Evolutionary conservation across 2,113 vertebrate genomes (phyloP), one percentile per base, ranked within the genome.

Genomic region (Calypte anna): DNA sequence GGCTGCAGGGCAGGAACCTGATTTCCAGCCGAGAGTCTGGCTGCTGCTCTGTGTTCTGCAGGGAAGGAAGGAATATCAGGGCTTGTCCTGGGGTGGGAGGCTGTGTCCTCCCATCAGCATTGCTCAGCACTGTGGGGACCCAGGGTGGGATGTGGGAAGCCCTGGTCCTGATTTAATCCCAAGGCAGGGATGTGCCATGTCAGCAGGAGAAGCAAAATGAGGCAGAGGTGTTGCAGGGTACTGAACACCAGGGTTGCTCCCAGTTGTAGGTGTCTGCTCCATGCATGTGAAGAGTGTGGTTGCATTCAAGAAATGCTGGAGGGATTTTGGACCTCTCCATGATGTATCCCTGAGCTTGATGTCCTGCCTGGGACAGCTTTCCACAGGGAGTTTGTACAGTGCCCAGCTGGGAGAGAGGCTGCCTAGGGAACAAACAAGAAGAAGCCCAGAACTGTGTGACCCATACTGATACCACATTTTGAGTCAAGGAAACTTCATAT

Each of bases 1-100:
- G 96, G 81, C 93, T 96, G 25, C 51, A 91, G 90, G 91, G 77
- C 28, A 84, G 53, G 70, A 94, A 64, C 53, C 57, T 85, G 91
- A 84, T 93, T 61, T n/a, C 78, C 20, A 36, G 9, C 30, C 63
- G 86, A 89, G 43, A 18, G 33, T 69, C 68, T 94, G n/a, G 25
- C 48, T 67, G 55, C 22, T 51, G 51, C 51, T 72, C 27, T 33
- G 6, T 43, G 59, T 23, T 69, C 53, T 43, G 33, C 50, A 31
- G 66, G 40, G 44, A 67, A 79, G 36, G 44, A n/a, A 92, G 24
- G 27, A 55, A 51, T 58, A 16, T 67, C 30, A 8, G 40, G 40
- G 11, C 4, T 25, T 43, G 1, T 48, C 51, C 79, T 67, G 33
- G 36, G 4, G 3, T 3, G 12, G 14, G 10, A 38, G 51, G 12